Conservation (phyloP, 2,888 invertebrate species). For the Drosophila phalerata region DNA sequence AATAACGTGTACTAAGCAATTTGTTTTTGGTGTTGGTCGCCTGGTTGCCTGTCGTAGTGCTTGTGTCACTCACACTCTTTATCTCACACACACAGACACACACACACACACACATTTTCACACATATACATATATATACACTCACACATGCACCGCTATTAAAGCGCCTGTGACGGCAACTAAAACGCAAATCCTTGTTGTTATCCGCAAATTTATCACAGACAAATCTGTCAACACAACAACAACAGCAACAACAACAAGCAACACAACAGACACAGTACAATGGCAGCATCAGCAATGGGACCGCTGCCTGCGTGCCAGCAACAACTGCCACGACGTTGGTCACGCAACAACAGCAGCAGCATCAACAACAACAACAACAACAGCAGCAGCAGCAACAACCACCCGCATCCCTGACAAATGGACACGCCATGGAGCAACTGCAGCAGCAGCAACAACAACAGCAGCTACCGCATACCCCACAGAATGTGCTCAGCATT, state of each 20-base stretch:
- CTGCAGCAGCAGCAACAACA: conserved; percentile 70
- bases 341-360: conserved; percentile 67
- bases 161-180: conserved; percentile 63
- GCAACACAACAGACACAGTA: conserved; percentile 66
- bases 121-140: conserved; percentile 1
- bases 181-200: conserved; percentile 81
- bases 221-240: conserved; percentile 82
- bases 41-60: conserved; percentile 63
- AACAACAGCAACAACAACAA: conserved; percentile 49
- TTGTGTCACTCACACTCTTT: conserved; percentile 20
- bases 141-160: conserved; percentile 38
- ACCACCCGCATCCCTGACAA: conserved; percentile 72
- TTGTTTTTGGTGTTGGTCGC: conserved; percentile 73
- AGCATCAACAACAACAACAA: conserved; percentile 56
- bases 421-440: conserved; percentile 78
- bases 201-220: conserved; percentile 82
- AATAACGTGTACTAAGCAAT: conserved; percentile 37
- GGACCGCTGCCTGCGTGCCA: conserved; percentile 42
- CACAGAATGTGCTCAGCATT: conserved; percentile 84
- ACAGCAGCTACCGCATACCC: conserved; percentile 66
- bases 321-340: conserved; percentile 64
- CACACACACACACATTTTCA: neutral
- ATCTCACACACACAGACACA: conserved; percentile 9
- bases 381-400: conserved; percentile 51
- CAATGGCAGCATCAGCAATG: conserved; percentile 64